Percentiles rank a stretch among this genome's conserved stretches.
phyloP scores from a whole-genome alignment of 2,797 vertebrate species.

The Lophius americanus region DNA sequence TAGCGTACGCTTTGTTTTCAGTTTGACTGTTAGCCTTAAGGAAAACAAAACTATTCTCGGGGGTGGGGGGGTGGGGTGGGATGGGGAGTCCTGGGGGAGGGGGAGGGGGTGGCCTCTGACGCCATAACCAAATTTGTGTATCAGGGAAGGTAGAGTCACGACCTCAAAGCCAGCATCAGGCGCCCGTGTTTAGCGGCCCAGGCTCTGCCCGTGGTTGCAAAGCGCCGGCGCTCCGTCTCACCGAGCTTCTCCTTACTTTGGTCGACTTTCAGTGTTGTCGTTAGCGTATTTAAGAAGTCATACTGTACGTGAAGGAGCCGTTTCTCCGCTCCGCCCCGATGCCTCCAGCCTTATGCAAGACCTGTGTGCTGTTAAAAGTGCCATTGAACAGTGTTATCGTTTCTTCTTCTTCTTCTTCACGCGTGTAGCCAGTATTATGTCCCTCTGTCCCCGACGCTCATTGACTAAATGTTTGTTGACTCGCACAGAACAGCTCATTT shows the following conservation, averaged over 20 bases:
- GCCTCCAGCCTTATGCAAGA: slow-evolving; percentile 87
- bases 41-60: slow-evolving; percentile 72
- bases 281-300: slow-evolving; percentile 59
- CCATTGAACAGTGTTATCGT: slow-evolving; percentile 81
- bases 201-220: slow-evolving; percentile 24
- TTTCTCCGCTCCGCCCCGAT: slow-evolving; percentile 67
- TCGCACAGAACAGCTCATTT: slow-evolving; percentile 58
- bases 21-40: slow-evolving; percentile 84
- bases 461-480: slow-evolving; percentile 74
- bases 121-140: slow-evolving; percentile 78
- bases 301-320: slow-evolving; percentile 61
- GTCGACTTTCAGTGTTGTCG: slow-evolving; percentile 58
- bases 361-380: slow-evolving; percentile 85
- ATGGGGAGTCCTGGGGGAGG: slow-evolving; percentile 36
- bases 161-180: slow-evolving; percentile 76
- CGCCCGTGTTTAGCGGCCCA: slow-evolving; percentile 34
- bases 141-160: slow-evolving; percentile 78
- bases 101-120: slow-evolving; percentile 47
- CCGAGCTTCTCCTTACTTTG: slow-evolving; percentile 57
- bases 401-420: slow-evolving; percentile 40
- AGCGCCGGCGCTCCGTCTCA: slow-evolving; percentile 41
- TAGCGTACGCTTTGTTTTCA: slow-evolving; percentile 67
- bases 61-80: slow-evolving; percentile 42
- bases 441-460: slow-evolving; percentile 51
- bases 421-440: slow-evolving; percentile 72